Base-by-base conservation (phyloP, 2,888 invertebrate species). In the Eurois occulta region DNA sequence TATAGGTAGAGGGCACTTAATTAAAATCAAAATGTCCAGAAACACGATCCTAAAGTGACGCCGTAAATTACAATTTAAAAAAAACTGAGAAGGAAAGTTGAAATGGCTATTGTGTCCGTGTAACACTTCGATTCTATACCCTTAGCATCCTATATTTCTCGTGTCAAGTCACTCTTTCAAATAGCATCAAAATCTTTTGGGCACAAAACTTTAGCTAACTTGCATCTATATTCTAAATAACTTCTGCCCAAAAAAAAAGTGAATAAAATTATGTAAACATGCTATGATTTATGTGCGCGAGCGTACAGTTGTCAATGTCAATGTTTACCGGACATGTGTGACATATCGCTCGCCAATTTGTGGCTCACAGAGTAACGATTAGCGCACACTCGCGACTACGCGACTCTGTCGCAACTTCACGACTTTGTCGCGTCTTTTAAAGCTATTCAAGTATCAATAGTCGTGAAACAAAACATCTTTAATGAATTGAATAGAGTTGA, bases 281-380 rank as follows among this genome's bases (percentile, higher is more conserved):
- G 78, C 52, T 78, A 67, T 21, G 64, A 64, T 58, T 78, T 73
- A 13, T 80, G 78, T 77, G 48, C 70, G 79, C 79, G 81, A 87
- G 58, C 80, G 81, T 90, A 87, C 84, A 16, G 64, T 71, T 75
- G 80, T 88, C 91, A 92, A 92, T 92, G 92, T 88, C 92, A 90
- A 85, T 86, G 89, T 87, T 89, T 88, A 86, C 90, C 90, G 92
- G 91, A 91, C 91, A 81, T 89, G 75, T 79, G 73, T 77, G 77
- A 75, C 78, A 81, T 86, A 86, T 84, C 77, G 86, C 71, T 75
- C 77, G 70, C 74, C 76, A 78, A 77, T 70, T 78, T 65, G 66
- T 75, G 55, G 0, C 62, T 13, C 78, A 41, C 58, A 75, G 21
- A 64, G 55, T 75, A 32, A 75, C 24, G 71, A 35, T 21, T 1